Percentiles rank a stretch among this genome's conserved stretches.
These are phyloP conservation scores for Iselma pallidipennis DNA, from an alignment of 2,888 invertebrate genomes.

Conservation along the genomic window DNA sequence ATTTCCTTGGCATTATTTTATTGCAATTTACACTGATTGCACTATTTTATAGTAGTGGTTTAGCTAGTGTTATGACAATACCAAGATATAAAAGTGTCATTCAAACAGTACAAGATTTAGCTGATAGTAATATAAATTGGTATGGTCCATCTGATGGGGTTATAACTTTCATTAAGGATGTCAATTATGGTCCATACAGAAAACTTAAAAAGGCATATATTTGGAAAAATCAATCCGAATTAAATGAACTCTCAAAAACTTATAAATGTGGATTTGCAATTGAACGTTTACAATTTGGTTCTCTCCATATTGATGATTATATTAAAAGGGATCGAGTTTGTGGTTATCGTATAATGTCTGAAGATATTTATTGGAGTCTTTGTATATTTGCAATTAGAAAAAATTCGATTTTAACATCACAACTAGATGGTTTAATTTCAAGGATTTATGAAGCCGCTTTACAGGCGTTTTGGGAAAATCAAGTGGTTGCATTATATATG, in stretches of 20 bases:
- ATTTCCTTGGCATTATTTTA: slow-evolving; percentile 59
- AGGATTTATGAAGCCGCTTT: slow-evolving; percentile 14
- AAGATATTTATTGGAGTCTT: slow-evolving; percentile 20
- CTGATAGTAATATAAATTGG: slow-evolving; percentile 61
- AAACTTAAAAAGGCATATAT: slow-evolving; percentile 44
- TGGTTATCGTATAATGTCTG: slow-evolving; percentile 14
- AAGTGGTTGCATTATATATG: slow-evolving; percentile 14
- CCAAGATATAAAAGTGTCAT: slow-evolving; percentile 64
- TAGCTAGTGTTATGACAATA: slow-evolving; percentile 69
- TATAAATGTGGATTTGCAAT: neutral
- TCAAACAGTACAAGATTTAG: slow-evolving; percentile 62
- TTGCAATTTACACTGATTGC: slow-evolving; percentile 63
- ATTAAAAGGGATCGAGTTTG: slow-evolving; percentile 9
- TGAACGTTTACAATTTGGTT: neutral
- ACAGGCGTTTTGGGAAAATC: slow-evolving; percentile 12
- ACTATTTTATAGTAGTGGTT: slow-evolving; percentile 67
- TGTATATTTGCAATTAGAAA: slow-evolving; percentile 12
- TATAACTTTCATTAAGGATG: slow-evolving; percentile 59
- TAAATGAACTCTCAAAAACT: neutral
- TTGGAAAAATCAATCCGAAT: slow-evolving; percentile 13
- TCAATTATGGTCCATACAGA: slow-evolving; percentile 1
- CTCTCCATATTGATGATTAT: slow-evolving; percentile 5
- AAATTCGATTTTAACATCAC: slow-evolving; percentile 13
- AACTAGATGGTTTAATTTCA: slow-evolving; percentile 11
- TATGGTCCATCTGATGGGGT: slow-evolving; percentile 67